Base-by-base conservation (phyloP, 2,797 vertebrate genomes). In the Xyrichtys novacula region DNA sequence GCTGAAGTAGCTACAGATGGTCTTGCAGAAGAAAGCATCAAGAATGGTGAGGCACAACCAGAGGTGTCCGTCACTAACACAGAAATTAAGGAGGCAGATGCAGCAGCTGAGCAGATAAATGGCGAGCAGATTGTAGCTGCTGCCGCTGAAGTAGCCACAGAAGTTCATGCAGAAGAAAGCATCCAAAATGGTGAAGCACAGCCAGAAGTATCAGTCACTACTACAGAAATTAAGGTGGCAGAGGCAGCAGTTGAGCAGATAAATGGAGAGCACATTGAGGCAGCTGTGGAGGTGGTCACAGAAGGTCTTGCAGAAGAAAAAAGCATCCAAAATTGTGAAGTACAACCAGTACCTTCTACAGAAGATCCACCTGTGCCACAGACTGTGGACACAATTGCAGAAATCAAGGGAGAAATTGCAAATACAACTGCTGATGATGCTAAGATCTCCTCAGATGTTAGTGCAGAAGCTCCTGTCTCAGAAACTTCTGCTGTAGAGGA, bases 191-290 rank as follows among this genome's bases (percentile, higher is more conserved):
- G 25, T 46, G 39, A 36, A 12, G 26, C 32, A 43, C 29, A 74
- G 54, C 10, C 14, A 31, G 48, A 76, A 39, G 38, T 23, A 11
- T 9, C 40, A 20, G 12, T 19, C 19, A 65, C 39, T 28, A 16
- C 26, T 36, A 31, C 29, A 61, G 63, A 60, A 74, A 66, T 36
- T 28, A 75, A 66, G 8, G 36, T 56, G 15, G 48, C 15, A 26
- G 47, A 50, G 5, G 19, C 23, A 22, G 3, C 48, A 57, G 34
- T 34, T 7, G 10, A 25, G 25, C 12, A 64, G 40, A 34, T 49
- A 14, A 59, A 50, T 3, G 7, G 20, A 11, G 29, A 64, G 10
- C 16, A 26, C 19, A 50, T 7, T 11, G 7, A 43, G 2, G n/a
- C 4, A 1, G 15, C 8, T 14, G 57, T 32, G 32, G 46, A 72